phyloP scores from a whole-genome alignment of 1,140 invertebrate genomes.

The Polypedilum pembai region DNA sequence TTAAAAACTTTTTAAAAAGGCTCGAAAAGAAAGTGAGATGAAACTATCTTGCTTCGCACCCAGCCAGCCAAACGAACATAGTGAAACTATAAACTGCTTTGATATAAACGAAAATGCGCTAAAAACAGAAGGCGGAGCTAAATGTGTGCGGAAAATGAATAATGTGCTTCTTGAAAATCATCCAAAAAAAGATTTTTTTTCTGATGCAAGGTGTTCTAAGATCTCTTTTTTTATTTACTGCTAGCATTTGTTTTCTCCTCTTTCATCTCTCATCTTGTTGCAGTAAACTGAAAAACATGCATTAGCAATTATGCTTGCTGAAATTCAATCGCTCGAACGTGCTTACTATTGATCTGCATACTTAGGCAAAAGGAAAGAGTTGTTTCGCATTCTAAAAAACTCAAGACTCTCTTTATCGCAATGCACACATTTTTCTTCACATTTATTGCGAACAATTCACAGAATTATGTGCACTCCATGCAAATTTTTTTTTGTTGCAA shows the following conservation, averaged over 20 bases:
- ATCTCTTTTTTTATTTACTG: too few relatives aligned
- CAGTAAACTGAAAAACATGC: too few relatives aligned
- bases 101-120: neutral
- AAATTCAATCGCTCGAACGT: slow-evolving; percentile 16
- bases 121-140: neutral
- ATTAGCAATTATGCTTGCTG: neutral
- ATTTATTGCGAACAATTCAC: neutral
- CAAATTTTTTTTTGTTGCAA: slow-evolving; percentile 16
- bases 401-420: neutral
- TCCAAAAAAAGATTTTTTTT: too few relatives aligned
- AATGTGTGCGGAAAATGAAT: slow-evolving; percentile 11
- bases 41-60: too few relatives aligned
- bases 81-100: too few relatives aligned
- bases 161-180: neutral
- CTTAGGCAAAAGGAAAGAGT: neutral
- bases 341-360: neutral
- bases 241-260: too few relatives aligned
- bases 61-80: too few relatives aligned
- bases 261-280: too few relatives aligned
- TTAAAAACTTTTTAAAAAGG: too few relatives aligned
- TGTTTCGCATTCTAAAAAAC: neutral
- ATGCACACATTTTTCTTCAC: neutral
- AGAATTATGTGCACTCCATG: neutral
- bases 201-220: too few relatives aligned
- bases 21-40: too few relatives aligned